Evolutionary conservation across 1,140 invertebrate species (phyloP), one percentile per base, ranked within the genome.

Genomic region (Pomacea maculata): DNA sequence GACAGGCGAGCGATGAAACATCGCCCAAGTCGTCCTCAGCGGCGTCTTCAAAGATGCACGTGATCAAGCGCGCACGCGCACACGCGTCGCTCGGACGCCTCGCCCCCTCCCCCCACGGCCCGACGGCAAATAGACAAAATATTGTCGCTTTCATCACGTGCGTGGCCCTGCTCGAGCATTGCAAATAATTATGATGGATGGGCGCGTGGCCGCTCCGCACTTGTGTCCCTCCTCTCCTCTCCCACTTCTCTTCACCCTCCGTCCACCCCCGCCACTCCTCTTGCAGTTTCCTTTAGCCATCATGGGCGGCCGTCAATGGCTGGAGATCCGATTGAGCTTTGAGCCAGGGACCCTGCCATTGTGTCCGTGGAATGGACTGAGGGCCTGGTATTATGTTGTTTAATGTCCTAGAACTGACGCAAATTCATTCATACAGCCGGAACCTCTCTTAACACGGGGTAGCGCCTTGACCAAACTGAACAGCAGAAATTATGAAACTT

Each of bases 121-220:
- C 74, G 19, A 77, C 63, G 75, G 75, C 75, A 77, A 77, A 77
- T 65, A 77, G 75, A 77, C 75, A 77, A 77, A 77, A 77, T 77
- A 77, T 77, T 77, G 75, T 77, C 75, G 75, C 75, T 77, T 77
- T 77, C 75, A 67, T 34, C 75, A 77, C 75, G 75, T 77, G 75
- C 75, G 63, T 77, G 75, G 54, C 75, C n/a, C 64, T 21, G 75
- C 75, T 65, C 25, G 75, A 67, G 75, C 63, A 77, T 68, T 77
- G 75, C 75, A 77, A 77, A 77, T 77, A 77, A 77, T 77, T 77
- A 77, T 77, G 75, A 77, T 52, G 75, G 64, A 77, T 77, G 25
- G 75, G 34, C 75, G 75, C 64, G 75, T 77, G 75, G 75, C 63
- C 75, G 10, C 45, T 17, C 67, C 64, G n/a, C 64, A 14, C 61